A percentile compares a stretch with the other conserved stretches of the same genome.
Conservation (phyloP, 2,113 vertebrate genomes). For the Machaerirhynchus nigripectus region DNA sequence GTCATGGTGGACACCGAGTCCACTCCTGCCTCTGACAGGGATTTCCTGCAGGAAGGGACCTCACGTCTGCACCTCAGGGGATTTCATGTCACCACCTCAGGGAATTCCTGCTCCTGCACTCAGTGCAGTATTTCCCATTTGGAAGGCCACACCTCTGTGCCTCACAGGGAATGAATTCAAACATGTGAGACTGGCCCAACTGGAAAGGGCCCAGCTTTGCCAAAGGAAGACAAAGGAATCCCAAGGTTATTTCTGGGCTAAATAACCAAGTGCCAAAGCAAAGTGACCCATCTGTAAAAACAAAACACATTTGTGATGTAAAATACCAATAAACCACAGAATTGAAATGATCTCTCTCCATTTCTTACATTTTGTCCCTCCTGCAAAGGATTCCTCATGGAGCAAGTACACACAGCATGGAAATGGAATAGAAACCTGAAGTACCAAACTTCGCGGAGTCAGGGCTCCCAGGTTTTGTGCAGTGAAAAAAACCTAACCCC, state of each 20-base stretch:
- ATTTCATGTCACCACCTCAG: not conserved
- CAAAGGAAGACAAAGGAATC: not conserved
- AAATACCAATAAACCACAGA: not conserved
- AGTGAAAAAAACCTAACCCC: not conserved
- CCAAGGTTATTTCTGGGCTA: not conserved
- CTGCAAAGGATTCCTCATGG: not conserved
- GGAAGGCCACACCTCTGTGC: not conserved
- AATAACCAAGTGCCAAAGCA: not conserved
- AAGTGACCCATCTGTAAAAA: not conserved
- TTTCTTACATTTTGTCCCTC: not conserved
- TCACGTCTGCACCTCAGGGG: not conserved
- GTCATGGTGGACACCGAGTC: rapidly evolving
- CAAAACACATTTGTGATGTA: not conserved
- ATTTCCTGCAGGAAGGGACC: not conserved
- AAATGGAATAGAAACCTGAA: not conserved
- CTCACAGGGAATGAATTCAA: not conserved
- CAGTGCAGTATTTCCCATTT: rapidly evolving
- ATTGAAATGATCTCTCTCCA: not conserved
- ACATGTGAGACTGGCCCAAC: not conserved
- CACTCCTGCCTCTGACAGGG: not conserved
- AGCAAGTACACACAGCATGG: not conserved
- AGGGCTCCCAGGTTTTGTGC: not conserved
- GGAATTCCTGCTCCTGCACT: not conserved
- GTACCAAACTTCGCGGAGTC: not conserved
- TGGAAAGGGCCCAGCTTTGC: not conserved